Evolutionary conservation across 2,113 vertebrate genomes (phyloP).

Genomic region (Antechinus stuartii): DNA sequence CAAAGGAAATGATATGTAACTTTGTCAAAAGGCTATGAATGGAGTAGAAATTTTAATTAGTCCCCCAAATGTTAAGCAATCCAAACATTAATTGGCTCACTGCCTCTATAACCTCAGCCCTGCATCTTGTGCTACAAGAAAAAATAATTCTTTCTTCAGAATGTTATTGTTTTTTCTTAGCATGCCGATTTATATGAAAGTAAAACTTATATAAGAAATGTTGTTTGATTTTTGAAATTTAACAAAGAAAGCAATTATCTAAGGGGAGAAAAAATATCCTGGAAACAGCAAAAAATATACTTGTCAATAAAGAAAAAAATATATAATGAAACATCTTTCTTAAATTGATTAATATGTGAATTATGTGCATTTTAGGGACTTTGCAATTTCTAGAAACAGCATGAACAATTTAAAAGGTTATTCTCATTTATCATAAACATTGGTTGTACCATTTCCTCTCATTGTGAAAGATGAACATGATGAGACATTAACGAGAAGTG

Average conservation of each 20-base stretch:
- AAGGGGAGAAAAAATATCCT: background rate
- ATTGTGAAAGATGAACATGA: background rate
- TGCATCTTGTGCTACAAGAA: background rate
- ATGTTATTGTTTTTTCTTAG: background rate
- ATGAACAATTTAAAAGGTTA: constrained; percentile 1
- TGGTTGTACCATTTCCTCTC: background rate
- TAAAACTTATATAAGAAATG: background rate
- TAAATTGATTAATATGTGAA: background rate
- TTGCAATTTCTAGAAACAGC: background rate
- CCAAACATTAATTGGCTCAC: constrained; percentile 8
- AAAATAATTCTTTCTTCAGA: background rate
- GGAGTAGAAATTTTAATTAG: constrained; percentile 26
- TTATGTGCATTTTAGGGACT: background rate
- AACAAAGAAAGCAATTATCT: background rate
- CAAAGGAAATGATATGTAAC: constrained; percentile 37
- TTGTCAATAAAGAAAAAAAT: background rate
- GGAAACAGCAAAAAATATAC: background rate
- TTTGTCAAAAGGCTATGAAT: constrained; percentile 9
- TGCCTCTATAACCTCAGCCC: background rate
- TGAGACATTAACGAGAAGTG: background rate
- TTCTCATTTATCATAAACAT: constrained; percentile 9
- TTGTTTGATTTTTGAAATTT: background rate
- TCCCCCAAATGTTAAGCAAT: background rate
- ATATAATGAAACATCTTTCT: background rate
- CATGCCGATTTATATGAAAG: background rate